Evolutionary conservation across 2,113 vertebrate genomes (phyloP), one percentile per base, ranked within the genome.

Genomic region (Athene noctua): DNA sequence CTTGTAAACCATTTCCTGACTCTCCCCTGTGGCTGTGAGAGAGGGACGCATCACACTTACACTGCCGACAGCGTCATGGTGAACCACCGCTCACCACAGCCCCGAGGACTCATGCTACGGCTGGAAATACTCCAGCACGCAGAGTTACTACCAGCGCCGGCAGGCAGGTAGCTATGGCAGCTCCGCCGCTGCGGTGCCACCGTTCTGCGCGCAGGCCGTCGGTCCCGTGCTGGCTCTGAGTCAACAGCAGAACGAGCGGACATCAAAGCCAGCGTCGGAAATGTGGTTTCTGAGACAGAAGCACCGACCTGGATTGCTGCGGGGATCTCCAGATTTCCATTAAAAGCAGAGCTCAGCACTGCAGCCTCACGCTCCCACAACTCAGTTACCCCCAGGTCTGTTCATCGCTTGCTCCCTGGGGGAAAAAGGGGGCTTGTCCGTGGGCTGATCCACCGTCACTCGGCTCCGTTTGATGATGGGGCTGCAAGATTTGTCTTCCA

Each of bases 1-100:
- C 20, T 55, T 34, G 22, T 10, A 70, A 92, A 83, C 78, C 91
- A 80, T 95, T 92, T 95, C 90, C 94, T 95, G 94, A 61, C 58
- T 90, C 65, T 82, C 36, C 46, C 29, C 32, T n/a, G 52, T 34
- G 4, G 2, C 93, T 34, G 58, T 0, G 9, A 72, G 57, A 65
- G 59, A 77, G 80, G 59, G 70, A 42, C 25, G 65, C 71, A 67
- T 57, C 58, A 44, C 57, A 49, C 67, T 80, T 13, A n/a, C 34
- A 26, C 13, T 52, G 4, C 67, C 26, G 5, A 10, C 75, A 55
- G 65, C 86, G 34, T 90, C 94, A 82, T 8, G 42, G 86, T 68
- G 71, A 93, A 59, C 54, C 59, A 10, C 77, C 0, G 8, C 85
- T 36, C 63, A 54, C 46, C 80, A 61, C 85, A 59, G 70, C 52